Conservation (phyloP, 2,797 vertebrate genomes). For the Coendou prehensilis region DNA sequence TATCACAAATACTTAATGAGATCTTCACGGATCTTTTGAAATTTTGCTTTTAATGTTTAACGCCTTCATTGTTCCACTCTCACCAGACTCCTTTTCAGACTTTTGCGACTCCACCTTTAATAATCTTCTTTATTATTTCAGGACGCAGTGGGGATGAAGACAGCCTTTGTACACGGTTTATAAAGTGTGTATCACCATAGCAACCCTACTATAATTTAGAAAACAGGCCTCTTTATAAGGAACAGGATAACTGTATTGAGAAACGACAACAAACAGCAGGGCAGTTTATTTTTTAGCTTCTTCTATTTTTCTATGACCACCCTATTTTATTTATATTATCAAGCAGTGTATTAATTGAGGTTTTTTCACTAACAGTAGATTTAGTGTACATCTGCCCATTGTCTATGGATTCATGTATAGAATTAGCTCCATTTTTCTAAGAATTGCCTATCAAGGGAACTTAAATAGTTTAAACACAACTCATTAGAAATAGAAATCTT, state of each 20-base stretch:
- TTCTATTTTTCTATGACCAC: neutral
- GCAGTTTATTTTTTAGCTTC: slow-evolving; percentile 22
- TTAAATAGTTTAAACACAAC: neutral
- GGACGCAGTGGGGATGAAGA: slow-evolving; percentile 71
- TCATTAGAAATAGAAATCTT: neutral
- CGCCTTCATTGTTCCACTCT: slow-evolving; percentile 28
- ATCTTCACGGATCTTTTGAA: slow-evolving; percentile 73
- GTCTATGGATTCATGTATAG: neutral
- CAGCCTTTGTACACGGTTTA: slow-evolving; percentile 80
- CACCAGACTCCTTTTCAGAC: slow-evolving; percentile 57
- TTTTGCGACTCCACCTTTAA: slow-evolving; percentile 72
- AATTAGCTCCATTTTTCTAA: slow-evolving; percentile 6
- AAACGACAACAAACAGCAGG: slow-evolving; percentile 47
- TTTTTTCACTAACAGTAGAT: neutral
- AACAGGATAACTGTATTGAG: slow-evolving; percentile 49
- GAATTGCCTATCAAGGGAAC: neutral
- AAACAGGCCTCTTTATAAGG: slow-evolving; percentile 70
- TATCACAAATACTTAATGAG: slow-evolving; percentile 74
- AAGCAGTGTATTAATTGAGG: slow-evolving; percentile 11
- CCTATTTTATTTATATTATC: slow-evolving; percentile 36
- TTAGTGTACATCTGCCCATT: neutral
- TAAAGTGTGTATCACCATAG: slow-evolving; percentile 75
- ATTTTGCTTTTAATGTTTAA: slow-evolving; percentile 78
- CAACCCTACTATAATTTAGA: slow-evolving; percentile 74
- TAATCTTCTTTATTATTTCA: slow-evolving; percentile 82